Percentiles rank a stretch among this genome's conserved stretches.
Conservation (phyloP, 2,113 vertebrate genomes). For the Lepus timidus region DNA sequence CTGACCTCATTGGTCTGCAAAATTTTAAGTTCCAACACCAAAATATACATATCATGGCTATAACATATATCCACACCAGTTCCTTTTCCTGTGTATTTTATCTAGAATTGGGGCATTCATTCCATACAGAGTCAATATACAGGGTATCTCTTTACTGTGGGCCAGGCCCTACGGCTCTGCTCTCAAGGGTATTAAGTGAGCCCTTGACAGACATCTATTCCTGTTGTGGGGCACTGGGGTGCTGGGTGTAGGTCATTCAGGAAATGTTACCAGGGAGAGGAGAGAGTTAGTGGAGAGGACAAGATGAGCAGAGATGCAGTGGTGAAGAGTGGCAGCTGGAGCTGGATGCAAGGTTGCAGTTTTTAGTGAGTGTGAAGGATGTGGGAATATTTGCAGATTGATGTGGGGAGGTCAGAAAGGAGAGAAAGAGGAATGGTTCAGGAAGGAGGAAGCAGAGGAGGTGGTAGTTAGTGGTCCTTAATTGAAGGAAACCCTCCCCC, state of each 20-base stretch:
- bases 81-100: constrained; percentile 22
- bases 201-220: not conserved
- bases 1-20: not conserved
- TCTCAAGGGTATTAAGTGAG: not conserved
- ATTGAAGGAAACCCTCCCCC: not conserved
- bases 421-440: not conserved
- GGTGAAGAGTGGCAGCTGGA: not conserved
- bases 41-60: not conserved
- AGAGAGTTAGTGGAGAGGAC: not conserved
- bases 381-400: not conserved
- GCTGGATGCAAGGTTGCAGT: not conserved
- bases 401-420: not conserved
- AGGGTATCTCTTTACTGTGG: not conserved
- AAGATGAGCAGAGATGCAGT: not conserved
- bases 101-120: not conserved
- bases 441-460: not conserved
- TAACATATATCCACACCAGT: not conserved
- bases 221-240: not conserved
- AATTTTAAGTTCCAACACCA: not conserved
- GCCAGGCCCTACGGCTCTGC: not conserved
- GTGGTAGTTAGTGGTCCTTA: not conserved
- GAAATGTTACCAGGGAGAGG: not conserved
- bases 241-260: not conserved
- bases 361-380: not conserved
- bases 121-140: not conserved